Base-by-base conservation (phyloP, 2,797 vertebrate genomes). In the Pipistrellus pipistrellus region DNA sequence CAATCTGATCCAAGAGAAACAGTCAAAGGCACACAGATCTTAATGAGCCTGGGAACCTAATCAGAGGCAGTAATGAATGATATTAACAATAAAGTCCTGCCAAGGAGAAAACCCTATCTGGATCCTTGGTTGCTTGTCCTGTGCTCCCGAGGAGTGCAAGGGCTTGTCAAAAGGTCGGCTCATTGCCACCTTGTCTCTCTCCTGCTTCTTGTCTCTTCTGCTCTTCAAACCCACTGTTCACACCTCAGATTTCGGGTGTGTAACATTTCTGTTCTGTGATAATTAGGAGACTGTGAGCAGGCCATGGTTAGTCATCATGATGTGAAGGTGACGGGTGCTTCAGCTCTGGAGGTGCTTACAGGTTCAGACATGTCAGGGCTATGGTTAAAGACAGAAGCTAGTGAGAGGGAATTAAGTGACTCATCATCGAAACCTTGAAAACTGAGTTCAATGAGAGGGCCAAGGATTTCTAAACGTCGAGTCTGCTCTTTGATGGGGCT, bases 1-100 rank as follows among this genome's bases (percentile, higher is more conserved):
- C 92, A 93, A 95, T 89, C 84, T 96, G 96, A 96, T 95, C 57
- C 96, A 95, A 98, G 97, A 97, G 96, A 96, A 11, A 25, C 23
- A 57, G 75, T 93, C 97, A 97, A 97, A 97, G 93, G 93, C 97
- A 85, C 0, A 18, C 75, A 66, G 93, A 95, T 97, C 96, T 97
- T 97, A 96, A 94, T 88, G 97, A 96, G 91, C 77, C 96, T 95
- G 96, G 97, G 96, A 94, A 95, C 90, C 93, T 57, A 2, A 93
- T 88, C 86, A 94, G 66, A 93, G 78, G 82, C 0, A 1, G 90
- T 97, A 97, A 97, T 87, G 95, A 95, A 92, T 10, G 72, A 82
- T 83, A 69, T 84, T 83, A 91, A 93, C 95, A 91, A 80, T 86
- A 68, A 14, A 21, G n/a, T 90, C 72, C 95, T 7, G 10, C 75